Evolutionary conservation across 1,140 invertebrate genomes (phyloP).

Genomic region (Akabosia matsudoensis): DNA sequence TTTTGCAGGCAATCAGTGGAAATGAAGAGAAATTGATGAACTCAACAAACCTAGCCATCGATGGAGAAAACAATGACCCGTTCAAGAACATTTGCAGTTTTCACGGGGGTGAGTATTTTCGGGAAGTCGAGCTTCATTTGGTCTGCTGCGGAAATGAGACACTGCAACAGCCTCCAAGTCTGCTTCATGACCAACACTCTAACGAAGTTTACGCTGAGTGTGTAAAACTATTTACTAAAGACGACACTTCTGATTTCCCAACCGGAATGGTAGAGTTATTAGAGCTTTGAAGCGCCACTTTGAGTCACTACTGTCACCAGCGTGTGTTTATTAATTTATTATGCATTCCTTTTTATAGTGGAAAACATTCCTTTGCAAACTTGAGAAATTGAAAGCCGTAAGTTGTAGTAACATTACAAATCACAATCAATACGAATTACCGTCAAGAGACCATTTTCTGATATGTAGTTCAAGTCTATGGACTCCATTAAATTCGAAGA

Average conservation of each 20-base stretch:
- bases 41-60: not conserved
- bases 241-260: not conserved
- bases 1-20: too few species aligned
- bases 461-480: not conserved
- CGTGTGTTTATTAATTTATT: too few species aligned
- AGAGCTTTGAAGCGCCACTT: not conserved
- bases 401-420: not conserved
- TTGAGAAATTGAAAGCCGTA: not conserved
- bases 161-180: not conserved
- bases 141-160: slow-evolving; percentile 1
- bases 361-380: not conserved
- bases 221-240: not conserved
- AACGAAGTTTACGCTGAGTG: not conserved
- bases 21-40: too few species aligned
- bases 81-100: not conserved
- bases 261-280: not conserved
- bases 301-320: not conserved
- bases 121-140: not conserved
- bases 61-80: not conserved
- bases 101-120: not conserved
- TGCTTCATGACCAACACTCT: not conserved
- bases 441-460: not conserved
- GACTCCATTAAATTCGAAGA: not conserved
- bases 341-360: not conserved
- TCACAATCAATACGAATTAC: not conserved